phyloP scores from a whole-genome alignment of 2,113 vertebrate genomes.

The Carollia perspicillata region DNA sequence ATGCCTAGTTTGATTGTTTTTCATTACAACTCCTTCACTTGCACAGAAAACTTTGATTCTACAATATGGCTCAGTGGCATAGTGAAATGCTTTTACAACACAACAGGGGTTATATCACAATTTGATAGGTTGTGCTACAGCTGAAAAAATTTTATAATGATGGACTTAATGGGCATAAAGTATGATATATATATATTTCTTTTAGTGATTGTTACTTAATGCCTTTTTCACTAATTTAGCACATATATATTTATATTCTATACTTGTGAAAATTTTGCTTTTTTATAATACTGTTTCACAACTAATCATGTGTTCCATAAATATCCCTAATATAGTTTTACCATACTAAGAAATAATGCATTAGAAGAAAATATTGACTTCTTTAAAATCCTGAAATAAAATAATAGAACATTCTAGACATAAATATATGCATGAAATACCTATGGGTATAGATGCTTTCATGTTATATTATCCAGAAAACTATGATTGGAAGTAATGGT shows the following conservation, averaged over 20 bases:
- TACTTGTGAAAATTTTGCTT: not conserved
- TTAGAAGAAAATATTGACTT: not conserved
- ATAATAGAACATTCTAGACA: not conserved
- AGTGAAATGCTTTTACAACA: not conserved
- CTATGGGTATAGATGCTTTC: not conserved
- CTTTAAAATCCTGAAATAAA: slow-evolving; percentile 2
- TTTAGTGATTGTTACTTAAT: not conserved
- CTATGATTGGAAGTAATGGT: not conserved
- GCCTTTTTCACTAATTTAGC: not conserved
- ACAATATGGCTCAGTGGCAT: slow-evolving; percentile 1
- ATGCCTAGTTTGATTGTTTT: slow-evolving; percentile 21
- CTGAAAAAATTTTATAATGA: not conserved
- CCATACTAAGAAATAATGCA: not conserved
- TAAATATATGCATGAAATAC: not conserved
- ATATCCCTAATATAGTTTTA: not conserved
- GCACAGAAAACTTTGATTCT: not conserved
- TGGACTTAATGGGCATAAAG: not conserved
- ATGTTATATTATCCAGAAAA: not conserved
- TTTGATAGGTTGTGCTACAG: not conserved
- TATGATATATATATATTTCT: not conserved
- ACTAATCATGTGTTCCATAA: not conserved
- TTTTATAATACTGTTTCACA: not conserved
- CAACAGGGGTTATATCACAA: not conserved
- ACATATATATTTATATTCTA: not conserved
- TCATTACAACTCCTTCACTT: slow-evolving; percentile 15